Base-by-base conservation (phyloP, 2,888 invertebrate genomes). In the Fissipunctia ypsillon region DNA sequence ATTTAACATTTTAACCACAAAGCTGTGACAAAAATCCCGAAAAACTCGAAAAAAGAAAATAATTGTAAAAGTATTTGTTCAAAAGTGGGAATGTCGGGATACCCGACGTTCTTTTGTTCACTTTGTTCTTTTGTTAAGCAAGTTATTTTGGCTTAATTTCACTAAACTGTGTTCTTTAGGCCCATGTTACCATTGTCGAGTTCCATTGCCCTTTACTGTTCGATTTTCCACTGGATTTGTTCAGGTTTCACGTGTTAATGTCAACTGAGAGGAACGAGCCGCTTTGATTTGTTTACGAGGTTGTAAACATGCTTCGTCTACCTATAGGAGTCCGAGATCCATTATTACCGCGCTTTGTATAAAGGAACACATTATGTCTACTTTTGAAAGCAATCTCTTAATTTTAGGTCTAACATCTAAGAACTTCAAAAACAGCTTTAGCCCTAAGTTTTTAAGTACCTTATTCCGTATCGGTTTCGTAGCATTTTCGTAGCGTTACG, bases 101-200 rank as follows among this genome's bases (percentile, higher is more conserved):
- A 65, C 31, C 28, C 60, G 41, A 43, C 56, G 76, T 78, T 86
- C 85, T 81, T 86, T 85, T 76, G 80, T 86, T 82, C 72, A 84
- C 85, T 85, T 86, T 86, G 85, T 83, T 79, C 85, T 79, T 85
- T 86, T 84, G 83, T 86, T 83, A 22, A 22, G 50, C 71, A 69
- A 86, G 76, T 86, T 84, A 81, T 86, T 86, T 84, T 63, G 72
- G 60, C 74, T 84, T 71, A 81, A 83, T 84, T 86, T 84, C 73
- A 76, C 72, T 77, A 76, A 84, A 79, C 70, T 69, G 73, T 77
- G 66, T 64, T 70, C 73, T 48, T 75, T n/a, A 43, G 41, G 12
- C 14, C 31, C 43, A 57, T 56, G 69, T 16, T 48, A 41, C 50
- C 25, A 48, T 38, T 66, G 56, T 71, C 41, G 59, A 45, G 45